Evolutionary conservation across 2,888 invertebrate genomes (phyloP).

Genomic region (Autographa gamma): DNA sequence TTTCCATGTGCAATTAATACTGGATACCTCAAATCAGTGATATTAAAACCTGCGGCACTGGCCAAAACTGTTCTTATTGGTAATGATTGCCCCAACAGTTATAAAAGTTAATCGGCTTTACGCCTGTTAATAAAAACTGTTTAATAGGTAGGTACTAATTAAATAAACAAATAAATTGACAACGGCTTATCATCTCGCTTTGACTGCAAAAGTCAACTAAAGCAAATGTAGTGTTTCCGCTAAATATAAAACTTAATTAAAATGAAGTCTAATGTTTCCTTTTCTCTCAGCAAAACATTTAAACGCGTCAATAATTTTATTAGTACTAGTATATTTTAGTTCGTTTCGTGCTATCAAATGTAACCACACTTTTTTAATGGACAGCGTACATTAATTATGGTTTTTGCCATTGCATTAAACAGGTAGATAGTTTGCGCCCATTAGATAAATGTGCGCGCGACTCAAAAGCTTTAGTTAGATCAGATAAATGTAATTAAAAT

Average conservation of each 20-base stretch:
- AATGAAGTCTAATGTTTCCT: constrained; percentile 27
- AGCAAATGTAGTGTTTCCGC: constrained; percentile 37
- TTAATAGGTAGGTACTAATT: neutral
- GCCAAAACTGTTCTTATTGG: neutral
- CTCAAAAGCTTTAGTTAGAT: constrained; percentile 49
- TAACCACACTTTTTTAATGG: neutral
- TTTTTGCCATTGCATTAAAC: constrained; percentile 25
- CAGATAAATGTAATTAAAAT: constrained; percentile 59
- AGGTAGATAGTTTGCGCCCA: constrained; percentile 36
- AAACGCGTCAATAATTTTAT: constrained; percentile 3
- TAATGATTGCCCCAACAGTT: neutral
- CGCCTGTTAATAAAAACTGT: neutral
- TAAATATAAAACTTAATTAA: constrained; percentile 30
- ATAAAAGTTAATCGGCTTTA: constrained; percentile 1
- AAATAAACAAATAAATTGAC: neutral
- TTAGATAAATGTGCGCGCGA: constrained; percentile 45
- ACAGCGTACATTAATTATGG: neutral
- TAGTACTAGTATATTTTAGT: constrained; percentile 1
- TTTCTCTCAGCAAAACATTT: neutral
- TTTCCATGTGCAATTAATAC: neutral
- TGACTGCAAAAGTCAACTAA: constrained; percentile 8
- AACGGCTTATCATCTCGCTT: constrained; percentile 8
- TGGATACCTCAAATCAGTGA: constrained; percentile 4
- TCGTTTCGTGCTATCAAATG: neutral
- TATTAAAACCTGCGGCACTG: neutral